These are phyloP conservation scores for Caloenas nicobarica DNA, from an alignment of 2,113 vertebrate genomes.

Conservation along the genomic window DNA sequence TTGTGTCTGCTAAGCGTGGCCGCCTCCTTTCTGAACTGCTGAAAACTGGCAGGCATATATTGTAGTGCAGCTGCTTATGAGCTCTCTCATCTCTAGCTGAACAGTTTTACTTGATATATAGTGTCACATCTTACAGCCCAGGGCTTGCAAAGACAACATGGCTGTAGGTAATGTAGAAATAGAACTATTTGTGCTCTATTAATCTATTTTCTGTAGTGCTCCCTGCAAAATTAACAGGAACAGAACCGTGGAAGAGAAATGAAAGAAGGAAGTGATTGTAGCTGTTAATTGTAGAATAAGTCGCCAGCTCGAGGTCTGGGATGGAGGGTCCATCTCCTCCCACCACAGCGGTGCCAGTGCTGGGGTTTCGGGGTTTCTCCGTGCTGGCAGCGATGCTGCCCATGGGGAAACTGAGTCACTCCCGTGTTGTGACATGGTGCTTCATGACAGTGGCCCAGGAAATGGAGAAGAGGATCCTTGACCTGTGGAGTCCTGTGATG, in stretches of 20 bases:
- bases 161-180: not conserved
- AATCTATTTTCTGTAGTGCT: not conserved
- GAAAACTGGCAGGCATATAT: not conserved
- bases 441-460: fast-evolving
- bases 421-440: fast-evolving
- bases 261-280: not conserved
- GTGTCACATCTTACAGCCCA: fast-evolving
- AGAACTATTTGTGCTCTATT: not conserved
- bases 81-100: not conserved
- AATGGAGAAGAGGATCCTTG: not conserved
- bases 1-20: not conserved
- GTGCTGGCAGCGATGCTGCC: not conserved
- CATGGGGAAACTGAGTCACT: fast-evolving
- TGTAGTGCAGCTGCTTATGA: not conserved
- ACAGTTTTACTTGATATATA: not conserved
- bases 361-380: not conserved
- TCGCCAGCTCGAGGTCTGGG: not conserved
- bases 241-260: not conserved
- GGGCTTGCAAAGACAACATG: fast-evolving
- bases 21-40: not conserved
- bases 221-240: not conserved
- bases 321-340: fast-evolving
- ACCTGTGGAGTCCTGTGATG: not conserved
- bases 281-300: not conserved
- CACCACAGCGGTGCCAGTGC: fast-evolving